Evolutionary conservation across 37 sponge, comb jelly and placozoan genomes (phyloP).

Genomic region (Theonella swinhoei): DNA sequence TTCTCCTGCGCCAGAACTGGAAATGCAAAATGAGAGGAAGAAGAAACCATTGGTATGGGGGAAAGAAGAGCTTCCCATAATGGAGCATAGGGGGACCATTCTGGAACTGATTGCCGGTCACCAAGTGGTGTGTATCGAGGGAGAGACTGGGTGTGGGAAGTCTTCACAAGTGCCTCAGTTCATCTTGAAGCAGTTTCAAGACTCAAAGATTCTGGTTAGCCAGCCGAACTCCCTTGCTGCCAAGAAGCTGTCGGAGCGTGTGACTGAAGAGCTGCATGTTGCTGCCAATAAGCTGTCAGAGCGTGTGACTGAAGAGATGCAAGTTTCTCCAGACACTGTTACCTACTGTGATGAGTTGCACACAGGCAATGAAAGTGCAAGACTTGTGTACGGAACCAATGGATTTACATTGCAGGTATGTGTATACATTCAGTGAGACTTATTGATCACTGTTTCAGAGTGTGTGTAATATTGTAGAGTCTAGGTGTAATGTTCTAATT

Average conservation of each 20-base stretch:
- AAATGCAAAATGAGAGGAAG: neutral
- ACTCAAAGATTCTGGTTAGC: neutral
- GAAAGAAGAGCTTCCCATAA: constrained; percentile 35
- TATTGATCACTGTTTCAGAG: no score
- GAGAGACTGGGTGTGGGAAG: constrained; percentile 85
- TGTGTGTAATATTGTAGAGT: no score
- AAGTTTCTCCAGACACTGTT: neutral
- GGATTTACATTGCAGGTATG: neutral
- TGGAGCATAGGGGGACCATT: constrained; percentile 60
- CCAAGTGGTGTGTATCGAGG: constrained; percentile 63
- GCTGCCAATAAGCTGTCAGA: neutral
- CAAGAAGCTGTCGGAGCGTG: neutral
- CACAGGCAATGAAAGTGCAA: neutral
- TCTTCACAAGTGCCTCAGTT: constrained; percentile 81
- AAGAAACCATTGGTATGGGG: no score
- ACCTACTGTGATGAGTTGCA: neutral
- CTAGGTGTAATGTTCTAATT: no score
- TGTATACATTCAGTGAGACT: no score
- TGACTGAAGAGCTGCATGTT: neutral
- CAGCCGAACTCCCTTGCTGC: neutral
- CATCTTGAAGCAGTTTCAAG: constrained; percentile 12
- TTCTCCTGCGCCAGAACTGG: no score
- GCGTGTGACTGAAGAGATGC: neutral
- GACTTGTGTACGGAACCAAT: neutral
- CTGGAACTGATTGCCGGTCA: constrained; percentile 43